Evolutionary conservation across 30 jellyfish, hydroid and myxozoan species (phyloP).

Genomic region (Cassiopea xamachana): DNA sequence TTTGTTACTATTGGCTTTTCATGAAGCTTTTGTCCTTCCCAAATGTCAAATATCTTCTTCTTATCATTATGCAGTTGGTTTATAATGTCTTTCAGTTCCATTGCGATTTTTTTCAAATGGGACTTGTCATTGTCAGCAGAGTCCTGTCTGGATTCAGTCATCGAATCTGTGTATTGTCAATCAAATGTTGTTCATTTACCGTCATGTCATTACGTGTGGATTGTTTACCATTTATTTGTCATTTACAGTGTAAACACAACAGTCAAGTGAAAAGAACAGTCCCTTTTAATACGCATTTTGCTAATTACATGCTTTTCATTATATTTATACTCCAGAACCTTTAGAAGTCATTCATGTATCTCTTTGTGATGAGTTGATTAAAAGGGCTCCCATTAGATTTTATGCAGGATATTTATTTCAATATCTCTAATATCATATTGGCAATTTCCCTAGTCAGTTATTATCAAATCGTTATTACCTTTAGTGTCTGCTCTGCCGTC

Average conservation of each 20-base stretch:
- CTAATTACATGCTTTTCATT: no score
- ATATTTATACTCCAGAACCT: no score
- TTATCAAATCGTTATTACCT: neutral
- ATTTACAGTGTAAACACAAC: no score
- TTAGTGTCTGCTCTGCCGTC: conserved; percentile 4
- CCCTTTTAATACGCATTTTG: no score
- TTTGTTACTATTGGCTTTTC: conserved; percentile 31
- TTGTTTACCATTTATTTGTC: neutral
- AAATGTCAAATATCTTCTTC: conserved; percentile 46
- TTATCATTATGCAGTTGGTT: conserved; percentile 61
- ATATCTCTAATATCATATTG: no score
- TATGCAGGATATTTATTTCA: no score
- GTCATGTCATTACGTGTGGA: neutral
- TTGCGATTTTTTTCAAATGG: conserved; percentile 62
- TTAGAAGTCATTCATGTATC: no score
- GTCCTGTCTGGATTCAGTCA: conserved; percentile 51
- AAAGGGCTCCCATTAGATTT: no score
- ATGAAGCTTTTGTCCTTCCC: conserved; percentile 48
- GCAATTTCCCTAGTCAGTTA: neutral
- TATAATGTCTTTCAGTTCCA: conserved; percentile 83
- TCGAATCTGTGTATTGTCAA: conserved; percentile 34
- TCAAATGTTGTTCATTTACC: neutral
- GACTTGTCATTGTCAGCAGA: conserved; percentile 60
- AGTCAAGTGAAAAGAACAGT: no score
- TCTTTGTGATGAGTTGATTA: no score